Evolutionary conservation across 2,888 invertebrate genomes (phyloP).

Genomic region (Lasius platythorax): DNA sequence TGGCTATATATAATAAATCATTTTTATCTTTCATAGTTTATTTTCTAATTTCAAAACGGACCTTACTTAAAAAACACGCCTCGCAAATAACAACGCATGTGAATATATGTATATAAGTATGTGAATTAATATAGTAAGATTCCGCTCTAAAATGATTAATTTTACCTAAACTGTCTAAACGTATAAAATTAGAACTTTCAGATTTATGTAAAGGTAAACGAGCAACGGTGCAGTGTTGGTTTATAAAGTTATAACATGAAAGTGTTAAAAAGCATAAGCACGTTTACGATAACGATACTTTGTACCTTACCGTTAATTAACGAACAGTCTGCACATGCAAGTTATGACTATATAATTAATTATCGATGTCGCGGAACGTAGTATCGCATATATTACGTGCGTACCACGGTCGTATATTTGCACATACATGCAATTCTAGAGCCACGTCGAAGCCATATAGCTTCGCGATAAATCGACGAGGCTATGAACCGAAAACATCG

Average conservation of each 20-base stretch:
- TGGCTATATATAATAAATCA: too few species aligned
- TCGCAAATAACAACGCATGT: neutral
- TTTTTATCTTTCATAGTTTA: too few species aligned
- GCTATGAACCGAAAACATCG: conserved; percentile 34
- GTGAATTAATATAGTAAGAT: neutral
- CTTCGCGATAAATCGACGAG: conserved; percentile 48
- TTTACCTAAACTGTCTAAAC: neutral
- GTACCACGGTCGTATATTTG: conserved; percentile 55
- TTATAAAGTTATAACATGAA: conserved; percentile 1
- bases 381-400: conserved; percentile 33
- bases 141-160: neutral
- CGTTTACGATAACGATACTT: neutral
- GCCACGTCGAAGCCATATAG: conserved; percentile 46
- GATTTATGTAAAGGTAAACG: neutral
- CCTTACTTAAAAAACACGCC: too few species aligned
- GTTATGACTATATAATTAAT: conserved; percentile 25
- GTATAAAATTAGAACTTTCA: neutral
- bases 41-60: too few species aligned
- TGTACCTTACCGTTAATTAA: conserved; percentile 6
- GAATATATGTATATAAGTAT: neutral
- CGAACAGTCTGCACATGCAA: neutral
- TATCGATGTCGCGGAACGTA: conserved; percentile 9
- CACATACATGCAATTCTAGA: conserved; percentile 48
- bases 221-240: neutral
- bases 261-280: conserved; percentile 1